Base-by-base conservation (phyloP, 1,140 invertebrate species). In the Drosophila nikananu region DNA sequence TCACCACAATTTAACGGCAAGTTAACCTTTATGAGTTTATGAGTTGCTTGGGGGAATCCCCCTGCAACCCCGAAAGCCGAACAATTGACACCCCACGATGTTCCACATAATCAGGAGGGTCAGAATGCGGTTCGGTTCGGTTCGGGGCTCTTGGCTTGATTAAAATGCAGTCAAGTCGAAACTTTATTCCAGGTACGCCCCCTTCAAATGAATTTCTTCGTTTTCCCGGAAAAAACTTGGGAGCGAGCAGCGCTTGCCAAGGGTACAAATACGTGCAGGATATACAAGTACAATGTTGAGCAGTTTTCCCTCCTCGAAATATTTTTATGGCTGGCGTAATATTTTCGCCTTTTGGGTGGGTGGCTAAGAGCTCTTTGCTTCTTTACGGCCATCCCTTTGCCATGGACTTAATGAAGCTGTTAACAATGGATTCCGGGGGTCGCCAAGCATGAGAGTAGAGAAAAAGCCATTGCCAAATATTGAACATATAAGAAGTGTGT, bases 101-200 rank as follows among this genome's bases (percentile, higher is more conserved):
- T 49, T 63, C 21, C 37, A 60, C 68, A 80, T 74, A 80, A 67
- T 74, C 55, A 67, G 67, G 63, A 72, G 68, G 77, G 77, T 79
- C 48, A 57, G 48, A 84, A 63, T 78, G 64, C 44, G 79, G 60
- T 62, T 82, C 64, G 41, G 32, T 55, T 75, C 37, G 71, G 68
- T 73, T 83, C 72, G 67, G 61, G 60, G 68, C 86, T 84, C 64
- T 83, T 57, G 81, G 67, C 81, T 89, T 89, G 86, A 89, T 89
- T 89, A 89, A 89, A 89, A 90, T 89, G 86, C 86, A 89, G 86
- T 89, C 81, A 89, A 90, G 86, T 86, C 52, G 86, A 89, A 89
- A 89, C 64, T 80, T 84, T 73, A 72, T 67, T 73, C 62, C 73
- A 76, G 49, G 71, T 87, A 83, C 44, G 48, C 64, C 51, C 49